These are phyloP conservation scores for Muscicapa adusta DNA, from an alignment of 2,113 vertebrate species.

Conservation along the genomic window DNA sequence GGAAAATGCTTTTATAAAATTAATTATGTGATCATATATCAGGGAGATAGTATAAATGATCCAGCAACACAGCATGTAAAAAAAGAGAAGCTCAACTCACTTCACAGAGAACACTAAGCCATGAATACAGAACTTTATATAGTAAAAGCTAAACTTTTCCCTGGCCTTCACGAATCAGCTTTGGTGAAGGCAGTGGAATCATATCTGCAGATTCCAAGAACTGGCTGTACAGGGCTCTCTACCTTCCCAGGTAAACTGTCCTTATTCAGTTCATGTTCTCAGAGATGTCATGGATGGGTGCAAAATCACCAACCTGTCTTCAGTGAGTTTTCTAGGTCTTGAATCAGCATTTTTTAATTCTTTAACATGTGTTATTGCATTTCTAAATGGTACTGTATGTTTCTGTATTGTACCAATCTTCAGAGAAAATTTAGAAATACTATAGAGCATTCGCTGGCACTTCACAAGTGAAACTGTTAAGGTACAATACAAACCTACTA, in stretches of 20 bases:
- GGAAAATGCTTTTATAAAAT: conserved; percentile 27
- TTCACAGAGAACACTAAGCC: not conserved
- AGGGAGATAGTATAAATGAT: not conserved
- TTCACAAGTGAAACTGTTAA: not conserved
- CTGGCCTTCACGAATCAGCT: not conserved
- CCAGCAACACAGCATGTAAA: not conserved
- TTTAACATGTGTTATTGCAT: not conserved
- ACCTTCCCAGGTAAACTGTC: not conserved
- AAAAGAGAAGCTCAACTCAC: not conserved
- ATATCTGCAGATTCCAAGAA: not conserved
- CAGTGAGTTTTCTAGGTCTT: not conserved
- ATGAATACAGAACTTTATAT: not conserved
- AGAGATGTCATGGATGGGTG: not conserved
- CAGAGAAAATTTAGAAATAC: not conserved
- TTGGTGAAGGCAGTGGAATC: not conserved
- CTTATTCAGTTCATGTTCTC: not conserved
- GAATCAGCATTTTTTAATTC: not conserved
- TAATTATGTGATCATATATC: conserved; percentile 23
- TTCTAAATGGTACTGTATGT: not conserved
- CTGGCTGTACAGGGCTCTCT: fast-evolving
- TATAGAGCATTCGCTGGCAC: not conserved
- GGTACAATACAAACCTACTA: not conserved
- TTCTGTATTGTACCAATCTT: not conserved
- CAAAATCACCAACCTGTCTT: not conserved
- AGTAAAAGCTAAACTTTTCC: not conserved